Conservation (phyloP, 2,888 invertebrate species). For the Tetramorium bicarinatum region DNA sequence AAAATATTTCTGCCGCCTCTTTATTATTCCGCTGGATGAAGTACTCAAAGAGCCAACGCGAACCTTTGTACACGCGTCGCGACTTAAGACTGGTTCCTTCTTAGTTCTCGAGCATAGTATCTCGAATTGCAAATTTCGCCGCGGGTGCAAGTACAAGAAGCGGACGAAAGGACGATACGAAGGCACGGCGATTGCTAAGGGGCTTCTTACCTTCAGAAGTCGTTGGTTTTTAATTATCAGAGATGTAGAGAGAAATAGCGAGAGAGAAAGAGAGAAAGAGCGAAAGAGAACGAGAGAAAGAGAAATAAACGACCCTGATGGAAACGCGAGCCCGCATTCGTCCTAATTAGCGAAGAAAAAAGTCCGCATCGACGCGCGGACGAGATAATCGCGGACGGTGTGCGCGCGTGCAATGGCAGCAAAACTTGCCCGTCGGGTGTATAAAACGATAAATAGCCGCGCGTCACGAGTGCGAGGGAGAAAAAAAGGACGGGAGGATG, state of each 20-base stretch:
- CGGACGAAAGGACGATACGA: constrained; percentile 37
- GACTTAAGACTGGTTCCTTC: constrained; percentile 44
- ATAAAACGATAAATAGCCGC: constrained; percentile 81
- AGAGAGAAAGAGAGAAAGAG: constrained; percentile 18
- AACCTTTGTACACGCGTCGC: constrained; percentile 50
- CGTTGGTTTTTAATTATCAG: constrained; percentile 65
- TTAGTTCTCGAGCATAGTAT: constrained; percentile 68
- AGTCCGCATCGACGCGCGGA: constrained; percentile 59
- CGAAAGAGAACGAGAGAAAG: background rate
- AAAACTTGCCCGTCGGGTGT: constrained; percentile 77
- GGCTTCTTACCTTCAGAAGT: constrained; percentile 56
- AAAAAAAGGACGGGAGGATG: constrained; percentile 60
- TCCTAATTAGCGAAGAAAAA: constrained; percentile 60
- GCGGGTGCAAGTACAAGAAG: constrained; percentile 74
- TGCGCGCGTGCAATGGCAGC: constrained; percentile 70
- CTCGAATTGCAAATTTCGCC: constrained; percentile 82
- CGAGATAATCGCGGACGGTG: constrained; percentile 68
- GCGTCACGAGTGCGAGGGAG: constrained; percentile 73
- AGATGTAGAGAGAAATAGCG: constrained; percentile 25
- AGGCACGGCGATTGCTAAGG: constrained; percentile 46
- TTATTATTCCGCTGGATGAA: constrained; percentile 41
- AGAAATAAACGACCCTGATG: constrained; percentile 50
- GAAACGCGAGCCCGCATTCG: constrained; percentile 51
- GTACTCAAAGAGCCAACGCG: constrained; percentile 28
- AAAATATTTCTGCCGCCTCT: constrained; percentile 37